Percentiles rank a stretch among this genome's conserved stretches.
Evolutionary conservation across 1,140 invertebrate species (phyloP).

Genomic region (Hylaeus anthracinus): DNA sequence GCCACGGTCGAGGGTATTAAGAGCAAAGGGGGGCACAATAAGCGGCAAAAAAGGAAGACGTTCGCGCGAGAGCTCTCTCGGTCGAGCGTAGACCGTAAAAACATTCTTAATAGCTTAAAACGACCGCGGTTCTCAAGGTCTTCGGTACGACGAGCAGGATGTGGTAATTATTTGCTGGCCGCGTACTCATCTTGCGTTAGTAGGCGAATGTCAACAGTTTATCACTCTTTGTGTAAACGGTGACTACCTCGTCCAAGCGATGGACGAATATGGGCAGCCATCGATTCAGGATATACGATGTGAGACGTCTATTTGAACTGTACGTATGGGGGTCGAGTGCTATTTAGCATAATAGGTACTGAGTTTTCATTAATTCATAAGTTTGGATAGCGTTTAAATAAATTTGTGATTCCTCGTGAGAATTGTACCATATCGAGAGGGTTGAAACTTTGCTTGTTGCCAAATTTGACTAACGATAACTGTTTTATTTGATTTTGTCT

Average conservation of each 20-base stretch:
- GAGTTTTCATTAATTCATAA: no score
- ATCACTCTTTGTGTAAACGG: conserved; percentile 42
- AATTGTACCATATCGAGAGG: no score
- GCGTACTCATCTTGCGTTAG: conserved; percentile 45
- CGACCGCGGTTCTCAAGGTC: conserved; percentile 25
- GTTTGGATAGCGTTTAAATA: no score
- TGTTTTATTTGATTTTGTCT: no score
- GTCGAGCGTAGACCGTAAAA: conserved; percentile 1
- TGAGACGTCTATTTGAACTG: background rate
- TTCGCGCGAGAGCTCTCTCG: background rate
- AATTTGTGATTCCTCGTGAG: no score
- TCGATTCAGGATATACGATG: conserved; percentile 12
- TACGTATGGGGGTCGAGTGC: no score
- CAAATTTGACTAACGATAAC: no score
- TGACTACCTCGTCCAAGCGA: background rate
- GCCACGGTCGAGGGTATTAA: background rate
- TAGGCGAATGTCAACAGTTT: conserved; percentile 57
- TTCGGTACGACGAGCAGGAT: conserved; percentile 33
- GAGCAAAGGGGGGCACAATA: background rate
- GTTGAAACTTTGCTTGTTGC: no score
- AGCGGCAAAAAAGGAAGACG: background rate
- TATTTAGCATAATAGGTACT: no score
- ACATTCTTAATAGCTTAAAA: conserved; percentile 39
- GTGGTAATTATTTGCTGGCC: conserved; percentile 50
- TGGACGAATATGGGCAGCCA: background rate